Percentiles rank a stretch among this genome's conserved stretches.
Evolutionary conservation across 2,797 vertebrate species (phyloP).

Genomic region (Aplochiton taeniatus): DNA sequence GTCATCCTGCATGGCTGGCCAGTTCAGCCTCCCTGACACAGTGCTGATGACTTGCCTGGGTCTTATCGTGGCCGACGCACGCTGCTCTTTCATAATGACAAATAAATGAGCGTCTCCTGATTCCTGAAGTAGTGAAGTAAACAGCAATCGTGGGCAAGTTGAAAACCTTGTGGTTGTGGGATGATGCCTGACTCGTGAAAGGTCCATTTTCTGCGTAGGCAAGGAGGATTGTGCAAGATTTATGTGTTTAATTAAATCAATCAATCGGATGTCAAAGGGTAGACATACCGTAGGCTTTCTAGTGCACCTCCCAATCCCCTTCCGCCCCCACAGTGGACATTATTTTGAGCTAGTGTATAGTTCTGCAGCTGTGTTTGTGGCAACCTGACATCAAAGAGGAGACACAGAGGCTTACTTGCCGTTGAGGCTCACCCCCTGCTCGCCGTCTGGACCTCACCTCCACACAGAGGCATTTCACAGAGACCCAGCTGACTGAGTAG

Average conservation of each 20-base stretch:
- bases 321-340: slow-evolving; percentile 37
- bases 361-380: slow-evolving; percentile 16
- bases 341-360: slow-evolving; percentile 38
- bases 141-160: slow-evolving; percentile 16
- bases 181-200: slow-evolving; percentile 19
- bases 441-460: slow-evolving; percentile 19
- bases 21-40: slow-evolving; percentile 1
- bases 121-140: slow-evolving; percentile 23
- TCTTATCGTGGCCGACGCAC: slow-evolving; percentile 10
- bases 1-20: slow-evolving; percentile 15
- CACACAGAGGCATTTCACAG: slow-evolving; percentile 23
- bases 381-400: neutral
- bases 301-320: slow-evolving; percentile 40
- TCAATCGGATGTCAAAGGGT: slow-evolving; percentile 55
- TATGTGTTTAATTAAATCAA: slow-evolving; percentile 64
- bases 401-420: slow-evolving; percentile 22
- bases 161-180: slow-evolving; percentile 13
- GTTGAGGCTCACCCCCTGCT: slow-evolving; percentile 28
- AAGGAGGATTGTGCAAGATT: slow-evolving; percentile 38
- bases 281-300: slow-evolving; percentile 45
- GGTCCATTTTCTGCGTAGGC: slow-evolving; percentile 29
- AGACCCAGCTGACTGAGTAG: neutral
- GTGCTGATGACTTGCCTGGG: slow-evolving; percentile 8
- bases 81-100: slow-evolving; percentile 8
- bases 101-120: slow-evolving; percentile 25